Evolutionary conservation across 2,113 vertebrate species (phyloP), one percentile per base, ranked within the genome.

Genomic region (Lampris megalopsis): DNA sequence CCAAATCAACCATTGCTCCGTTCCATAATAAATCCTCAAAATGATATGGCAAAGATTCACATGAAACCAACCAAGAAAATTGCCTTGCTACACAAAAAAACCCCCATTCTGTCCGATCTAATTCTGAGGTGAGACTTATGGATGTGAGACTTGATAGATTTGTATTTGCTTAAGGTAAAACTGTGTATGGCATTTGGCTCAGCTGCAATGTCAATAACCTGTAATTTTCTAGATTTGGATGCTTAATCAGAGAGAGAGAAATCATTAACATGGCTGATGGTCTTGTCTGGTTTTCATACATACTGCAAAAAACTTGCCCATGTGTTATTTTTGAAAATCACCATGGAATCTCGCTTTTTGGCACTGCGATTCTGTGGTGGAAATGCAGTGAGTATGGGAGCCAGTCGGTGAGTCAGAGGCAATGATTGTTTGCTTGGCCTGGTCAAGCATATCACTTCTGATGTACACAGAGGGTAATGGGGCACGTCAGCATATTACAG

Each of bases 171-270:
- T 10, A 63, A 65, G 36, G 63, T 24, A 65, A 65, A 50, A 11
- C 2, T 7, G 11, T 5, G n/a, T 5, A 38, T 61, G 9, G 35
- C 54, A 53, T 72, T 54, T 73, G 71, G 50, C 71, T 38, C 35
- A 1, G 41, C 42, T 4, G 24, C 63, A 73, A 63, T 54, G 49
- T 63, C 48, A 72, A 63, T 58, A 63, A 63, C 70, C 59, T 72
- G 70, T 53, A 11, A 63, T 63, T 70, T 56, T 24, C 24, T 10
- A 41, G 13, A 38, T 5, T 36, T 24, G n/a, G 45, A 60, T 38
- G 68, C 42, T 70, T 5, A 8, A 48, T 40, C 42, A 40, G 40
- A 9, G 10, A 8, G 10, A 41, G 10, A 41, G 36, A 48, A 71
- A 7, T 45, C 56, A 71, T 40, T 58, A 49, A 47, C 35, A 49